Base-by-base conservation (phyloP, 2,113 vertebrate genomes). In the Atherinomorus stipes region DNA sequence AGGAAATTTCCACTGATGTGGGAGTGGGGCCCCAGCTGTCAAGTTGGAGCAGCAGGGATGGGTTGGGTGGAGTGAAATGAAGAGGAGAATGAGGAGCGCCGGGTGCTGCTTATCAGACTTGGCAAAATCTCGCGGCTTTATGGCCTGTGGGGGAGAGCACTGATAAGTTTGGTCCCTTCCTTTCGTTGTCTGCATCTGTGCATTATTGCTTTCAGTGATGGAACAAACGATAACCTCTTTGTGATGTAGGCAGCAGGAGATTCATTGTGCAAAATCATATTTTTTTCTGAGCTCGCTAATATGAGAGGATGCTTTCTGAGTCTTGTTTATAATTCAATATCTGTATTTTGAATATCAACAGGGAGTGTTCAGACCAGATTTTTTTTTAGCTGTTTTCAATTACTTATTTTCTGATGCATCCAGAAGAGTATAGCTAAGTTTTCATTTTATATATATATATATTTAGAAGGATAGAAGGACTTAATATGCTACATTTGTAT, bases 1-100 rank as follows among this genome's bases (percentile, higher is more conserved):
- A 64, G 87, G 74, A 92, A 82, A 92, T 89, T 83, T 89, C 85
- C 84, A 86, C 80, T 86, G 88, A 88, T 89, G 76, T 88, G 74
- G 73, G 65, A 80, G 73, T 47, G 42, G 57, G 83, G 83, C 77
- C 85, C 70, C 86, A 91, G 86, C 88, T 90, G 89, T 91, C 78
- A 71, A 71, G 78, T 54, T 4, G n/a, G 66, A 83, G 71, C 49
- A 21, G 58, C 18, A 47, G 63, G 81, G 84, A 75, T 50, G 63
- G 71, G 51, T 18, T 51, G 50, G 68, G 58, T 57, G 65, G 68
- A 69, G 71, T 54, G 71, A 80, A 67, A 81, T 66, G 65, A 78
- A 71, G 56, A 34, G 56, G 66, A 49, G 67, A 45, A 42, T 37
- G 26, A 57, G 59, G 40, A 44, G 74, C 1, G n/a, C 64, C 81